Evolutionary conservation across 2,113 vertebrate genomes (phyloP).

Genomic region (Puffinus mauretanicus): DNA sequence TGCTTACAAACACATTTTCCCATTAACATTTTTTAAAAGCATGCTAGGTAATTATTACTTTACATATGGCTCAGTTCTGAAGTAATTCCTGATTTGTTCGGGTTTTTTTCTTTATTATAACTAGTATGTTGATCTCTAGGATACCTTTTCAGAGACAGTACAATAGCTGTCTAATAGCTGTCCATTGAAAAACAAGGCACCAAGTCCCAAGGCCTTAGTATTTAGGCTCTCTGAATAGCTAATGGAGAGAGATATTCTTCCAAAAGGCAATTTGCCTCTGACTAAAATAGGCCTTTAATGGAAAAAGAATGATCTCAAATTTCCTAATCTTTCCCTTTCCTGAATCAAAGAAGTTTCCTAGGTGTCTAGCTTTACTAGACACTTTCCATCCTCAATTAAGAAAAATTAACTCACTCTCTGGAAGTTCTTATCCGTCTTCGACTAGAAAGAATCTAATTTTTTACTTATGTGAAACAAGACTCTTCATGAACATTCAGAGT

Average conservation of each 20-base stretch:
- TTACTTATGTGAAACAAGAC: background rate
- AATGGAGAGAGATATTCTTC: background rate
- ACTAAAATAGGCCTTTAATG: background rate
- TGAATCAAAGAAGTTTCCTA: background rate
- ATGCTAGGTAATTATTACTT: background rate
- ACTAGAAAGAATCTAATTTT: background rate
- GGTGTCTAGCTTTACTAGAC: background rate
- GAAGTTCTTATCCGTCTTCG: background rate
- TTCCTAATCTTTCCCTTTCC: background rate
- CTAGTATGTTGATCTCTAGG: background rate
- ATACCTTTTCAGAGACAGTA: background rate
- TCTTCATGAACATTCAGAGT: background rate
- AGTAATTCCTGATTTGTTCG: background rate
- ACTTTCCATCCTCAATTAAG: background rate
- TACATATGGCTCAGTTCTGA: background rate
- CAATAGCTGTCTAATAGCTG: background rate
- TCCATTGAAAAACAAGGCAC: background rate
- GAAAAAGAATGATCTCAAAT: background rate
- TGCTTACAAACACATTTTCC: background rate
- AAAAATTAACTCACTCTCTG: background rate
- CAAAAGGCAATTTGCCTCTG: background rate
- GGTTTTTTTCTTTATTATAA: constrained; percentile 17
- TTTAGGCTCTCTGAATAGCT: background rate
- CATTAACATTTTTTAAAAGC: background rate
- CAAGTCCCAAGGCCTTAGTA: background rate